Evolutionary conservation across 1,140 invertebrate species (phyloP).

Genomic region (Diprion similis): DNA sequence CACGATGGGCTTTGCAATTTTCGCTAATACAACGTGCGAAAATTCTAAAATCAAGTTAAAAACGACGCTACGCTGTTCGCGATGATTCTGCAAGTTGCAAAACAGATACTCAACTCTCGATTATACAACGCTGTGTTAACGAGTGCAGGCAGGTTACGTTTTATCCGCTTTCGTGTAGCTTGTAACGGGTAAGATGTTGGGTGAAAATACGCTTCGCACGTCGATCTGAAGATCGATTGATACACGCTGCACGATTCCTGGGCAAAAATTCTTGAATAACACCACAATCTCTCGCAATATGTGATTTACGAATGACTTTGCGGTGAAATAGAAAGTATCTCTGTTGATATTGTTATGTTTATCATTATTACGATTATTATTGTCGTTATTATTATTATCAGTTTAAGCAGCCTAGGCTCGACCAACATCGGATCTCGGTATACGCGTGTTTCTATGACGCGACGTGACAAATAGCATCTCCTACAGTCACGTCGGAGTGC

Average conservation of each 20-base stretch:
- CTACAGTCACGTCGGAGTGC: too few relatives aligned
- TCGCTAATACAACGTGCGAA: neutral
- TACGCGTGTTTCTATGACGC: neutral
- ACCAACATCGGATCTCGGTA: neutral
- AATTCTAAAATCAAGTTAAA: neutral
- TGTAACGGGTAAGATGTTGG: neutral
- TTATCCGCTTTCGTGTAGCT: too few relatives aligned
- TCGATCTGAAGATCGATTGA: neutral
- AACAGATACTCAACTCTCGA: neutral
- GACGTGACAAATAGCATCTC: too few relatives aligned
- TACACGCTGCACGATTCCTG: neutral
- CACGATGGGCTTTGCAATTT: neutral
- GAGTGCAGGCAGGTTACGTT: neutral
- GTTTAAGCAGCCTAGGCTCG: neutral
- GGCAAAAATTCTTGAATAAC: neutral
- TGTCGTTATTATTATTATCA: neutral
- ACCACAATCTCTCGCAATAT: neutral
- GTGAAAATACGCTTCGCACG: neutral
- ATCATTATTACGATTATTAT: neutral
- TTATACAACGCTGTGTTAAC: neutral
- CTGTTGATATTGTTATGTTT: neutral
- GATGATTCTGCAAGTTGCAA: neutral
- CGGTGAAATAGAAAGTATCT: conserved; percentile 1
- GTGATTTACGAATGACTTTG: conserved; percentile 2
- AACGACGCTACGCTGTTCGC: neutral